Evolutionary conservation across 92 coral and sea anemone genomes (phyloP).

Genomic region (Palythoa grandiflora): DNA sequence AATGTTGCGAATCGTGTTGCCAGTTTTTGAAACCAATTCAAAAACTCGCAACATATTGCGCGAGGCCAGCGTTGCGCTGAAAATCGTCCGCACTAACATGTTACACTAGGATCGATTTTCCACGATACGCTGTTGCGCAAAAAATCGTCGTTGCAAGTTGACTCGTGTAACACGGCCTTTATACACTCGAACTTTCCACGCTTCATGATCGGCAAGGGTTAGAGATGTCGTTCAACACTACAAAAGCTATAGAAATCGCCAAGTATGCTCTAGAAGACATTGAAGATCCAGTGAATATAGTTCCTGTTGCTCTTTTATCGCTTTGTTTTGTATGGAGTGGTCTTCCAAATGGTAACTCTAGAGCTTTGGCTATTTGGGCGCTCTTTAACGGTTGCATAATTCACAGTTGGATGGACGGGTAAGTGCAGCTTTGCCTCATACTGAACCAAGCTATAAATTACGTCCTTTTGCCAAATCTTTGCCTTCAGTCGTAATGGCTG

Average conservation of each 20-base stretch:
- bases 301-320: conserved; percentile 74
- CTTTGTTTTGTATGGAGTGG: conserved; percentile 84
- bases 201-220: not conserved
- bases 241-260: conserved; percentile 63
- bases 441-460: too few species aligned
- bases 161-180: too few species aligned
- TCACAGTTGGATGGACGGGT: conserved; percentile 98
- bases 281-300: conserved; percentile 82
- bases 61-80: too few species aligned
- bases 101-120: too few species aligned
- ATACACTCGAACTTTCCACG: not conserved
- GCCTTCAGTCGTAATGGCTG: too few species aligned
- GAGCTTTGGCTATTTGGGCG: conserved; percentile 84
- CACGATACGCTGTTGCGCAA: too few species aligned
- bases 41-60: too few species aligned
- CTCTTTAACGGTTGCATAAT: conserved; percentile 90
- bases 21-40: too few species aligned
- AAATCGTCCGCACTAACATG: too few species aligned
- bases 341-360: conserved; percentile 76
- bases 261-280: conserved; percentile 81
- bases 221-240: conserved; percentile 25
- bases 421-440: not conserved
- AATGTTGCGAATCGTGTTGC: too few species aligned
- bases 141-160: too few species aligned
- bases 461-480: too few species aligned